Evolutionary conservation across 2,113 vertebrate genomes (phyloP).

Genomic region (Grus americana): DNA sequence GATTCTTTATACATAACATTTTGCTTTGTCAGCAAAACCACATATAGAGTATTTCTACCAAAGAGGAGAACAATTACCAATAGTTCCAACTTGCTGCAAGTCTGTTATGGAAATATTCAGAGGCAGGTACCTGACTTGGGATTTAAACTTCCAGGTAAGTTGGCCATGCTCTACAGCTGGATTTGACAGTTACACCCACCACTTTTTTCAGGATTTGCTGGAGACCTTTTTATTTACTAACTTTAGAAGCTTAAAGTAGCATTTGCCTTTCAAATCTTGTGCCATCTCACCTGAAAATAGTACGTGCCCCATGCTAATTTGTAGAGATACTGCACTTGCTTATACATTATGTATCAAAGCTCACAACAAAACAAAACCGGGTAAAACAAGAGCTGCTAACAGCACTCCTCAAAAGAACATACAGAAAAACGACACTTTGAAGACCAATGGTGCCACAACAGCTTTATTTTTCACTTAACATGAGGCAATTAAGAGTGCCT

Average conservation of each 20-base stretch:
- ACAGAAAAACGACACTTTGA: not conserved
- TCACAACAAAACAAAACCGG: not conserved
- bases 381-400: not conserved
- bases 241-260: not conserved
- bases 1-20: not conserved
- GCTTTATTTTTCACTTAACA: slow-evolving; percentile 80
- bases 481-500: slow-evolving; percentile 75
- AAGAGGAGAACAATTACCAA: not conserved
- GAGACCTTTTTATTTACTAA: not conserved
- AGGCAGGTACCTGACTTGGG: not conserved
- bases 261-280: not conserved
- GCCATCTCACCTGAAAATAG: not conserved
- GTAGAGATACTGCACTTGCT: not conserved
- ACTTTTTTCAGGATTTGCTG: not conserved
- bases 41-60: not conserved
- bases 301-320: rapidly evolving
- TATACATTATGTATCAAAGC: not conserved
- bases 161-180: not conserved
- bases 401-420: not conserved
- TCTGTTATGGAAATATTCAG: not conserved
- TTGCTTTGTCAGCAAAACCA: not conserved
- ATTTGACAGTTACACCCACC: not conserved
- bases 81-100: rapidly evolving
- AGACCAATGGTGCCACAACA: slow-evolving; percentile 62
- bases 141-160: not conserved